Percentiles rank a stretch among this genome's conserved stretches.
These are phyloP conservation scores for Siniperca obscura DNA, from an alignment of 2,797 vertebrate genomes.

Conservation along the genomic window DNA sequence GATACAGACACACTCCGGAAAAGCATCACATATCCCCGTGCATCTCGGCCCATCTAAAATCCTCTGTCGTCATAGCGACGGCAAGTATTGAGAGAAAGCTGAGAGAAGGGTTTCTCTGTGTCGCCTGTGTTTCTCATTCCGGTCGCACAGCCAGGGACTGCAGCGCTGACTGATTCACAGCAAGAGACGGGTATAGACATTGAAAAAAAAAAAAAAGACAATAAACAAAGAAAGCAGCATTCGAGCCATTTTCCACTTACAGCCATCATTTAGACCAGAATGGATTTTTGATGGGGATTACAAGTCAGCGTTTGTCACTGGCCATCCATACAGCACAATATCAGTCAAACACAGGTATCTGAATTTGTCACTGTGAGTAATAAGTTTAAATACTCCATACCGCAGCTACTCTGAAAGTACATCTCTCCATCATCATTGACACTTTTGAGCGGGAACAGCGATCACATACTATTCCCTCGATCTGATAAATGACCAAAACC, in stretches of 20 bases:
- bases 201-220: conserved; percentile 32
- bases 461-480: background rate
- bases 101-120: conserved; percentile 84
- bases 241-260: background rate
- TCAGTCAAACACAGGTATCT: conserved; percentile 2
- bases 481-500: conserved; percentile 51
- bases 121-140: conserved; percentile 80
- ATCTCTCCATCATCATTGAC: background rate
- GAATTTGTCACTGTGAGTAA: background rate
- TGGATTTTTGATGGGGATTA: background rate
- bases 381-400: background rate
- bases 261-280: background rate
- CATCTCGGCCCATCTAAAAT: conserved; percentile 64
- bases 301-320: conserved; percentile 9
- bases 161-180: conserved; percentile 52
- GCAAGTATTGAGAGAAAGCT: conserved; percentile 64
- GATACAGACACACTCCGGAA: conserved; percentile 35
- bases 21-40: conserved; percentile 58
- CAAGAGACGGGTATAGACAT: conserved; percentile 32
- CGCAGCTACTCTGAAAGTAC: background rate
- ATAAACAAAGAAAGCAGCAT: conserved; percentile 35
- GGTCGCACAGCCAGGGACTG: conserved; percentile 66
- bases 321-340: background rate
- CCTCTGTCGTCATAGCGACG: conserved; percentile 80
- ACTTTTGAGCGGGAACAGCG: background rate